Base-by-base conservation (phyloP, 2,113 vertebrate genomes). In the Heteronetta atricapilla region DNA sequence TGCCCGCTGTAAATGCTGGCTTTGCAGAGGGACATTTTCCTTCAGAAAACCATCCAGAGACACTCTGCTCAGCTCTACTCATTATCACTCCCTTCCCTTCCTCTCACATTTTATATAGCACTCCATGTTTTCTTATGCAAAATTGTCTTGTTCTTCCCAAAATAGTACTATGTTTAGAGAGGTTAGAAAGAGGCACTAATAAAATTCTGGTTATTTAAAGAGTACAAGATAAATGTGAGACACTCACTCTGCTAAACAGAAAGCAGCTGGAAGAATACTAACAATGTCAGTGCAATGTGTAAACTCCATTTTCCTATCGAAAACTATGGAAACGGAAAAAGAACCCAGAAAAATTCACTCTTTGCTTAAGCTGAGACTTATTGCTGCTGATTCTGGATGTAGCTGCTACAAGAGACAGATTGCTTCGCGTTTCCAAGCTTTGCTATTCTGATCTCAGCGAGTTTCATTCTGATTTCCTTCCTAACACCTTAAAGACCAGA, bases 261-360 rank as follows among this genome's bases (percentile, higher is more conserved):
- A 95, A 93, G 83, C 96, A 95, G 86, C 92, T 93, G 96, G 90
- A 93, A 77, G 94, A 77, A 64, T 22, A 90, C 64, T 81, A 75
- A 86, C 75, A 81, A 56, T 52, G 79, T 88, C 89, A 78, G 70
- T 73, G 53, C 42, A 63, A 67, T 40, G 78, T 83, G 79, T 90
- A 95, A 95, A 96, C 82, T 82, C 66, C 48, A 23, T 62, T 94
- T 89, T 87, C 84, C 83, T 85, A 79, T 55, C 67, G 93, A 88
- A 95, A 94, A 67, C 31, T 70, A 78, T 40, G 63, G 88, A 72
- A 93, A 90, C 70, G 75, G 82, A 96, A 73, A 85, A 94, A 69
- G 46, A 91, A 66, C 38, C 1, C 2, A 82, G 52, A 77, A 70
- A 88, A 91, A 64, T 14, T 73, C 3, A 0, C 44, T 86, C 52